Base-by-base conservation (phyloP, 2,113 vertebrate genomes). In the Alouatta palliata region DNA sequence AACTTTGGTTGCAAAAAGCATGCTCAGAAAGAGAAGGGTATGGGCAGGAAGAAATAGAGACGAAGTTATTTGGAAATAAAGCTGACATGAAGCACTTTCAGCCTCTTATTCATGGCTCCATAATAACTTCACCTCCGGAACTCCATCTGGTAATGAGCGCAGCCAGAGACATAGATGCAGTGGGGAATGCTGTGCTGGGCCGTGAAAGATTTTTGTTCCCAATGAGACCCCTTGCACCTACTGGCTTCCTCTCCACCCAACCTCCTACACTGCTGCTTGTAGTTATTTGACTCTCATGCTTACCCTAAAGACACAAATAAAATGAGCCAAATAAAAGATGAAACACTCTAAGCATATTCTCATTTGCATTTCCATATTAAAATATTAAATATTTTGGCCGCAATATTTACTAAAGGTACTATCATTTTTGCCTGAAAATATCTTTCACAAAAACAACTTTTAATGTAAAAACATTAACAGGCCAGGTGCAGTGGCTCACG, bases 161-260 rank as follows among this genome's bases (percentile, higher is more conserved):
- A 49, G 9, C 21, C 13, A 3, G 35, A 54, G 14, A 20, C 47
- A 54, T 64, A 61, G 47, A 79, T 14, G 54, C 14, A 52, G 21
- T 32, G 9, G 58, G 35, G 84, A 68, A 21, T 79, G 3, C 14
- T 49, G 23, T 49, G 43, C 21, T 64, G 35, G 23, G 5, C 25
- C n/a, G 4, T 8, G 4, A 27, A 35, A 2, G 17, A 21, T 17
- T 0, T 73, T 47, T 83, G 2, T 70, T 52, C 32, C 37, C 32
- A 40, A 1, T 2, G 27, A 64, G n/a, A 25, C 1, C 6, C 4
- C 2, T 52, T n/a, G 47, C 0, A 4, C 20, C 27, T 52, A 16
- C 20, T 14, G 21, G 3, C 52, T 43, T 75, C 47, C 40, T 80
- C 23, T 6, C 25, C 19, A 47, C 2, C 16, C n/a, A 45, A 2